phyloP scores from a whole-genome alignment of 2,797 vertebrate genomes.

The Falco berigora region DNA sequence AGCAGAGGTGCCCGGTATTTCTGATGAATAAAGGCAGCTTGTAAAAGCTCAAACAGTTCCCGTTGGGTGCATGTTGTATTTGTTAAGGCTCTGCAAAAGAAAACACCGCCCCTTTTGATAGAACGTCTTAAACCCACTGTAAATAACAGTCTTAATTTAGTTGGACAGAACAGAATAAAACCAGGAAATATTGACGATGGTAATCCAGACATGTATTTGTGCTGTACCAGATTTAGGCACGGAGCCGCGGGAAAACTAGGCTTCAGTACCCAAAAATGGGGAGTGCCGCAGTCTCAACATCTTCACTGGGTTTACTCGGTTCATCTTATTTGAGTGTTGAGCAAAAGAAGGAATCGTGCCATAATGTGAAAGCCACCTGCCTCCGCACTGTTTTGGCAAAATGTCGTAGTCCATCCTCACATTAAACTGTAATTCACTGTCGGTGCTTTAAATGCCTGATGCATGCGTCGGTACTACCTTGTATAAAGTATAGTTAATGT shows the following conservation, averaged over 20 bases:
- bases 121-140: background rate
- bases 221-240: background rate
- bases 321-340: background rate
- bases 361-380: background rate
- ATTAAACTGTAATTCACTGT: background rate
- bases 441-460: background rate
- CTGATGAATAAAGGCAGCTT: background rate
- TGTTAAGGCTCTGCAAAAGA: background rate
- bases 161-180: background rate
- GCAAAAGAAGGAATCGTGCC: background rate
- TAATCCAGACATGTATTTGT: background rate
- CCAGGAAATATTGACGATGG: background rate
- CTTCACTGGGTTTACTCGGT: background rate
- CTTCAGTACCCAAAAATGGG: background rate
- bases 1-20: background rate
- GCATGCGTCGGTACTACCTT: fast-evolving
- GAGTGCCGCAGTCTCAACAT: background rate
- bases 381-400: background rate
- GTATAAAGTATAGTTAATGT: background rate
- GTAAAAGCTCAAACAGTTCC: background rate
- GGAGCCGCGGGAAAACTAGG: background rate
- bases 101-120: background rate
- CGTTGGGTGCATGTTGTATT: background rate
- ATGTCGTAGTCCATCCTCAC: background rate
- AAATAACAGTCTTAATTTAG: background rate